Evolutionary conservation across 2,797 vertebrate genomes (phyloP).

Genomic region (Sebastiscus albofasciatus): DNA sequence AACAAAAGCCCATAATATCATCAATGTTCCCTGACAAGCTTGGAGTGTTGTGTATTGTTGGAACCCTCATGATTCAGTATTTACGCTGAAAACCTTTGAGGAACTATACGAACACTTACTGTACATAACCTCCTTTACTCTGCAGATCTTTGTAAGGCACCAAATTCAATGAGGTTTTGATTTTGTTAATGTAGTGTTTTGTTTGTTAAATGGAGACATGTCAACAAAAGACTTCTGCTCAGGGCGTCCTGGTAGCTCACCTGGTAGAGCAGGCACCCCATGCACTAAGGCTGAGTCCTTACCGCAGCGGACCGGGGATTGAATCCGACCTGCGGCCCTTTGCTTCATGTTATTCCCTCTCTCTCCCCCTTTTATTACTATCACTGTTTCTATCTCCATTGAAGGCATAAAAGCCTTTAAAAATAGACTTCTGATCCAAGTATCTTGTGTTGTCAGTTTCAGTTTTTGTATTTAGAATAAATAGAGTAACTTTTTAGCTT

Average conservation of each 20-base stretch:
- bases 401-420: too few relatives aligned
- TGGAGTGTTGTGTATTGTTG: constrained; percentile 23
- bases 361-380: too few relatives aligned
- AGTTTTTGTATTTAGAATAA: neutral
- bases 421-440: neutral
- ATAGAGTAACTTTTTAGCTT: neutral
- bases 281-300: too few relatives aligned
- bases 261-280: too few relatives aligned
- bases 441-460: neutral
- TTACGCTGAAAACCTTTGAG: constrained; percentile 13
- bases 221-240: neutral
- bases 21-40: neutral
- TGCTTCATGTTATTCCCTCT: too few relatives aligned
- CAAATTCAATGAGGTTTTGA: neutral
- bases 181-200: neutral
- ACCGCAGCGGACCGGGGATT: too few relatives aligned
- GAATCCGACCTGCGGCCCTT: too few relatives aligned
- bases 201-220: neutral
- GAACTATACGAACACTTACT: neutral
- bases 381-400: too few relatives aligned
- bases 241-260: too few relatives aligned
- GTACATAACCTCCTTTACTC: neutral
- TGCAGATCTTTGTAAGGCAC: neutral
- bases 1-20: constrained; percentile 12
- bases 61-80: constrained; percentile 35